phyloP scores from a whole-genome alignment of 1,140 invertebrate genomes.

The Nixonia krombeini region DNA sequence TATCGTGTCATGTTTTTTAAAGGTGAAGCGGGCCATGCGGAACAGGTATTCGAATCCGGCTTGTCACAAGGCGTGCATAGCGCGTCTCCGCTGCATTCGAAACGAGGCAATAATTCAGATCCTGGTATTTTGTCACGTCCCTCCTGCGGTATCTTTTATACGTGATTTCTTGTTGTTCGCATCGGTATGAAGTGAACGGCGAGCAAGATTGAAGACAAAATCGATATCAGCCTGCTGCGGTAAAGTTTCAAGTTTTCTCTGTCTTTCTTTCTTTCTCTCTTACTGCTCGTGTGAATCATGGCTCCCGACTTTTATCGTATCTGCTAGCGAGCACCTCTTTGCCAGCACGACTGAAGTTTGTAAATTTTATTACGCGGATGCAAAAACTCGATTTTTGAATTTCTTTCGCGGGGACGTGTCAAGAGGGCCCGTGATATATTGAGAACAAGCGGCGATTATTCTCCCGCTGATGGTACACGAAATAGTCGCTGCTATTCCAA shows the following conservation, averaged over 20 bases:
- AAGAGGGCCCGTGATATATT: slow-evolving; percentile 37
- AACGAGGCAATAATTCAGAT: too few relatives aligned
- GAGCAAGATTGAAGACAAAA: slow-evolving; percentile 44
- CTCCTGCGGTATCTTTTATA: slow-evolving; percentile 21
- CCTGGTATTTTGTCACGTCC: too few relatives aligned
- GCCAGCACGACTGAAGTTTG: slow-evolving; percentile 37
- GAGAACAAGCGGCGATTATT: slow-evolving; percentile 39
- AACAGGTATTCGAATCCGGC: too few relatives aligned
- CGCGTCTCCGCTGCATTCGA: too few relatives aligned
- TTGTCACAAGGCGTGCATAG: too few relatives aligned
- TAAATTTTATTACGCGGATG: slow-evolving; percentile 47
- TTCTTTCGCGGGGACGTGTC: slow-evolving; percentile 35
- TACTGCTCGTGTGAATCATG: too few relatives aligned
- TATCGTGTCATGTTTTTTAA: too few relatives aligned
- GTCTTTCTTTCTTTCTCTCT: too few relatives aligned
- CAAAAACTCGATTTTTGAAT: slow-evolving; percentile 48
- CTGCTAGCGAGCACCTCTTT: slow-evolving; percentile 45
- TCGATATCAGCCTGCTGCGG: slow-evolving; percentile 35
- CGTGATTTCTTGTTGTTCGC: slow-evolving; percentile 9
- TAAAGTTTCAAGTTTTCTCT: slow-evolving; percentile 46
- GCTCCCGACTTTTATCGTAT: slow-evolving; percentile 46
- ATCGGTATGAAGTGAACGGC: slow-evolving; percentile 26
- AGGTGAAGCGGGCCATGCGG: too few relatives aligned
- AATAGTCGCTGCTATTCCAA: too few relatives aligned
- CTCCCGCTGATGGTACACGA: slow-evolving; percentile 31